A percentile compares a stretch with the other conserved stretches of the same genome.
These are phyloP conservation scores for Donacobius atricapilla DNA, from an alignment of 2,113 vertebrate genomes.

Conservation along the genomic window DNA sequence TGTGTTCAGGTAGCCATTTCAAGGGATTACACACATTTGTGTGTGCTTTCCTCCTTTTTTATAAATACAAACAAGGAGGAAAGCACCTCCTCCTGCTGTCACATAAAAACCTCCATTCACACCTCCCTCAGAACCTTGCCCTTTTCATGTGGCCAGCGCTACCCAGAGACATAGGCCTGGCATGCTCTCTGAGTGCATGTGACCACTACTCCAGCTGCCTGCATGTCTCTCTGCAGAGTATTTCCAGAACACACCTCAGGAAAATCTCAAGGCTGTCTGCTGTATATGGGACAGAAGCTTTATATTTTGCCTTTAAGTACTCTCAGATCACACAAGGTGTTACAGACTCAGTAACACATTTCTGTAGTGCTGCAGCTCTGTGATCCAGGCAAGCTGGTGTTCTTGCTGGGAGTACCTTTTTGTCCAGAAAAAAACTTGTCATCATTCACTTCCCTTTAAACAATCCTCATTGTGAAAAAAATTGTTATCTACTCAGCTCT, in stretches of 20 bases:
- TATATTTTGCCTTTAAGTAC: neutral
- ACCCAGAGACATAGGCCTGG: no score
- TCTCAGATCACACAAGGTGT: neutral
- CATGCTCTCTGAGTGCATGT: neutral
- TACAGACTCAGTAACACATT: neutral
- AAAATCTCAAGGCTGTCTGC: neutral
- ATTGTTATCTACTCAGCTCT: neutral
- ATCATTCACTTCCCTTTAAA: neutral
- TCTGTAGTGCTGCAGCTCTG: neutral
- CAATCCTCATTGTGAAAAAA: neutral
- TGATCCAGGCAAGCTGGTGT: neutral
- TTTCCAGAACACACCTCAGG: neutral
- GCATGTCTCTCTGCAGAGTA: accelerated
- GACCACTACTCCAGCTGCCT: neutral
- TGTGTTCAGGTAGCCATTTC: neutral
- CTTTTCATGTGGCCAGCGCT: neutral
- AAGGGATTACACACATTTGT: neutral
- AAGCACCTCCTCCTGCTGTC: neutral
- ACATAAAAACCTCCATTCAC: neutral
- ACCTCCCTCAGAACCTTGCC: neutral
- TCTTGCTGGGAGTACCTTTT: neutral
- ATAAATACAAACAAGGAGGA: neutral
- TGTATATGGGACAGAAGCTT: neutral
- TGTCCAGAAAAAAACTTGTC: neutral
- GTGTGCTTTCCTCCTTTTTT: no score